Base-by-base conservation (phyloP, 2,113 vertebrate genomes). In the Parus major region DNA sequence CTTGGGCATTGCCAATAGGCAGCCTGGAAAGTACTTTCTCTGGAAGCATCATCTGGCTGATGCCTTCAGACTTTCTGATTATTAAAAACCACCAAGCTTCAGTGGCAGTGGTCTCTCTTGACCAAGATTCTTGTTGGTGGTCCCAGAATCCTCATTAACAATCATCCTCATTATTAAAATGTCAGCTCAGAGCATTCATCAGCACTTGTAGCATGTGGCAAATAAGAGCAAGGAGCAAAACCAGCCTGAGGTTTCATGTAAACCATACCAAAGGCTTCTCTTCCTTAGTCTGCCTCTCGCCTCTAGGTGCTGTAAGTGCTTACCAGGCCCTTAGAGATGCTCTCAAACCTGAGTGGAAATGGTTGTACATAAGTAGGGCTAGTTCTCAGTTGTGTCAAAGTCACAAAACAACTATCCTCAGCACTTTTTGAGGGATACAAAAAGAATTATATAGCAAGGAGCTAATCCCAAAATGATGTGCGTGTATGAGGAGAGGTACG, bases 381-480 rank as follows among this genome's bases (percentile, higher is more conserved):
- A 31, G 44, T 31, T 39, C 70, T 86, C 53, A 39, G 46, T 28
- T 53, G 33, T 41, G 55, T 24, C 49, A 44, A 86, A 92, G 90
- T 92, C 82, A 56, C 75, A 31, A 59, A 92, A 81, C 41, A 90
- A 84, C 86, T 41, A 5, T 20, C 56, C 73, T 92, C 89, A 90
- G 86, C 95, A 87, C 86, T 96, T 97, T 93, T 49, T 64, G 66
- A 71, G 73, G 42, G 73, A 41, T 31, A n/a, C 21, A 69, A 12
- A 84, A 77, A 76, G 61, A 93, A 94, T 92, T 93, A 71, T 7
- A 49, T 3, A 88, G 75, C 8, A 1, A 70, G 91, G 57, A 75
- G 46, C 81, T 89, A 80, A 95, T 95, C 78, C 90, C 65, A 33
- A 81, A 92, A 89, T 93, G 36, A 82, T 81, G 87, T 93, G 84